Base-by-base conservation (phyloP, 2,888 invertebrate species). In the Tenthredo distinguenda region DNA sequence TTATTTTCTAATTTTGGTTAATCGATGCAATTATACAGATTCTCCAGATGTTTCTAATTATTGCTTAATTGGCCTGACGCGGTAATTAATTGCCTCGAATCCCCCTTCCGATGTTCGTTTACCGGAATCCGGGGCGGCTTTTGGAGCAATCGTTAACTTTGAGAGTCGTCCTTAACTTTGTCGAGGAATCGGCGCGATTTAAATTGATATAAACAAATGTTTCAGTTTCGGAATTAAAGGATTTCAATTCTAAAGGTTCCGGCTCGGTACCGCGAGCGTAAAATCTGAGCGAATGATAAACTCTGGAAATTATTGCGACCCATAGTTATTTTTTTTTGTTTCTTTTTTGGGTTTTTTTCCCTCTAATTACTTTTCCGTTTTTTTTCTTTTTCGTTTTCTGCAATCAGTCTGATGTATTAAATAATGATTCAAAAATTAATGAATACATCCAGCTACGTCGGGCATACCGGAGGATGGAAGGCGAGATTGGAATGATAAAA, bases 21-120 rank as follows among this genome's bases (percentile, higher is more conserved):
- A 71, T 43, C 40, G 21, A 21, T 40, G 2, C 12, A 18, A 43
- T 74, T 9, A 18, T 4, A 43, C 21, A n/a, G 40, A 55, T 31
- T 50, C 18, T 15, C 34, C 31, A 34, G 55, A 26, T 31, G 31
- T 10, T 50, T 31, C 34, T 50, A 31, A 55, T 34, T 55, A 34
- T 55, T 77, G 43, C 26, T 55, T 55, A 34, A 77, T 77, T 50
- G 77, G 40, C 50, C 77, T 10, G 15, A 40, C 43, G 77, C 34
- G 55, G n/a, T 77, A 77, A 77, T 77, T 77, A 55, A 55, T 77
- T 55, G 40, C 47, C 77, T 26, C 77, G 0, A 31, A n/a, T n/a
- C 5, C 47, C 47, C 50, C 77, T 15, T 50, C n/a, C 77, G 77
- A 77, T 77, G 77, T 50, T 77, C 50, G 77, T 34, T 77, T 55